These are phyloP conservation scores for Cladorhizidae sp. DNA, from an alignment of 37 sponge, comb jelly and placozoan species.

Conservation along the genomic window DNA sequence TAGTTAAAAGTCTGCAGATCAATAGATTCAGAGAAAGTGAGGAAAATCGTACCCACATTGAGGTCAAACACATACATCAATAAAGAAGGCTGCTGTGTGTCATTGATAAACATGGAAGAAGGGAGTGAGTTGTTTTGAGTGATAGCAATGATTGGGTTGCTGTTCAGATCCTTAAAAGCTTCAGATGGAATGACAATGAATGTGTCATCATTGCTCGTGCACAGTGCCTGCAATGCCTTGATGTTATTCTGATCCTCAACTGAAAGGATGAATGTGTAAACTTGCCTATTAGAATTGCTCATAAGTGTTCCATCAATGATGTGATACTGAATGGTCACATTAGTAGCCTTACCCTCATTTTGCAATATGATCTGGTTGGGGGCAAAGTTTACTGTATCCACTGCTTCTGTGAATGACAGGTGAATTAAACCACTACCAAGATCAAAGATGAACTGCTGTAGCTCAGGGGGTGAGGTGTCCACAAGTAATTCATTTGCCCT, in stretches of 20 bases:
- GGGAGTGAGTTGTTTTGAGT: slow-evolving; percentile 46
- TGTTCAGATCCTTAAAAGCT: slow-evolving; percentile 62
- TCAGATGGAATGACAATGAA: slow-evolving; percentile 60
- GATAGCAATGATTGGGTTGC: slow-evolving; percentile 64
- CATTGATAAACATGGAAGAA: slow-evolving; percentile 57
- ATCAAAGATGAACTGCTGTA: slow-evolving; percentile 67
- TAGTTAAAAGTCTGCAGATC: slow-evolving; percentile 43
- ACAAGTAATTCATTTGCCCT: slow-evolving; percentile 28
- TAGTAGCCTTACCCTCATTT: slow-evolving; percentile 50
- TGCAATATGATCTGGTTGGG: slow-evolving; percentile 61
- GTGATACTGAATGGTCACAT: slow-evolving; percentile 21
- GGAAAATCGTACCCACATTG: slow-evolving; percentile 41
- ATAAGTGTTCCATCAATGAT: slow-evolving; percentile 37
- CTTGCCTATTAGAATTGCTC: slow-evolving; percentile 28
- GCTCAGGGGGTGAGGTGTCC: slow-evolving; percentile 64
- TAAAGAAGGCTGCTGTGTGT: slow-evolving; percentile 62
- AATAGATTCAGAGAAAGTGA: slow-evolving; percentile 90
- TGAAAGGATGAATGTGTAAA: slow-evolving; percentile 38
- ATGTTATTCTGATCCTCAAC: slow-evolving; percentile 75
- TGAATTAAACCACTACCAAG: slow-evolving; percentile 57
- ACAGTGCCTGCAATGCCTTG: slow-evolving; percentile 68
- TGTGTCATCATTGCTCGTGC: slow-evolving; percentile 64
- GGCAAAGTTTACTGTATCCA: slow-evolving; percentile 50
- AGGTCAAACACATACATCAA: slow-evolving; percentile 68
- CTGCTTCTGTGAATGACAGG: slow-evolving; percentile 80